A percentile compares a stretch with the other conserved stretches of the same genome.
These are phyloP conservation scores for Limnephilus rhombicus DNA, from an alignment of 2,888 invertebrate species.

Conservation along the genomic window DNA sequence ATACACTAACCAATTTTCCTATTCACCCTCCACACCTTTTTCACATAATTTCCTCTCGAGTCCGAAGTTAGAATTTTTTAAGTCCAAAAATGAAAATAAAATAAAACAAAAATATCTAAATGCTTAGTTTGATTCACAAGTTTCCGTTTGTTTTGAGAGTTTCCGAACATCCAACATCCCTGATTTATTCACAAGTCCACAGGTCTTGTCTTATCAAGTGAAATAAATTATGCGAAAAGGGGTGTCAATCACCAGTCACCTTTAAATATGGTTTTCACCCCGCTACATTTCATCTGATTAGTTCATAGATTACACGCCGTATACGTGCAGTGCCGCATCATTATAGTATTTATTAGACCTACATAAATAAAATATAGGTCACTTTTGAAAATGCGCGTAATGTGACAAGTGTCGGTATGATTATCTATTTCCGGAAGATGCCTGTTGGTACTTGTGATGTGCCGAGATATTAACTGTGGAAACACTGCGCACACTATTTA, in stretches of 20 bases:
- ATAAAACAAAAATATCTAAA: no score
- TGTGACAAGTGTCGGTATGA: background rate
- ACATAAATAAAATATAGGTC: background rate
- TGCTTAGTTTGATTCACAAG: no score
- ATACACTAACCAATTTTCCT: no score
- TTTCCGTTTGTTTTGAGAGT: no score
- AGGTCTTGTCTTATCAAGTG: background rate
- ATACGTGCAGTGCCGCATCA: background rate
- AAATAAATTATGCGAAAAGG: background rate
- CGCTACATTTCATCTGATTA: background rate
- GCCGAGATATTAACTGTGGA: background rate
- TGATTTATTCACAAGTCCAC: background rate
- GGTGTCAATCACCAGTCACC: background rate
- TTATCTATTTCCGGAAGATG: background rate
- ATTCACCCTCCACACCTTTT: no score
- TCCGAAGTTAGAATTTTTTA: no score
- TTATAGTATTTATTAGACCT: background rate
- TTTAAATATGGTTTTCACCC: background rate
- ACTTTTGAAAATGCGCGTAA: background rate
- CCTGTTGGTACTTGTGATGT: background rate
- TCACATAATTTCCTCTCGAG: no score
- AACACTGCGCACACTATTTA: background rate
- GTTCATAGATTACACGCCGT: background rate
- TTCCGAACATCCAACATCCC: background rate
- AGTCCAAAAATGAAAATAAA: no score